Evolutionary conservation across 2,113 vertebrate genomes (phyloP), one percentile per base, ranked within the genome.

Genomic region (Microtus ochrogaster): DNA sequence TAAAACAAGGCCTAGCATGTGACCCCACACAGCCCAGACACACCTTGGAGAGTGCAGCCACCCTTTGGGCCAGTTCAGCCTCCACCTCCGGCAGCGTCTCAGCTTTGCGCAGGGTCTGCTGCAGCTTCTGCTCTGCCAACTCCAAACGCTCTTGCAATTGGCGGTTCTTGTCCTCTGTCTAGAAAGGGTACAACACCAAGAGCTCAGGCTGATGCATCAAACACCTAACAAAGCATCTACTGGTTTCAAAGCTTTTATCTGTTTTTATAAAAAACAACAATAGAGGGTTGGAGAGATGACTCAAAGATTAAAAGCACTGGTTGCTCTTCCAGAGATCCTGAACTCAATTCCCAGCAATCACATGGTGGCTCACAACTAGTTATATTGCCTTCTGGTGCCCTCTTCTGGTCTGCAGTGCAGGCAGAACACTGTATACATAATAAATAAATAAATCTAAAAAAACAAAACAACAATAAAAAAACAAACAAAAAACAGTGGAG

Each of bases 51-150:
- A 99, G 99, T 0, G 99, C 99, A 0, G 99, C 99, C 21, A 99
- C 99, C 93, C 99, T 98, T 98, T 99, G 99, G 4, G 99, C 99
- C 39, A 99, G 98, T 98, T 99, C 99, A 0, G 99, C 99, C 95
- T 99, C 99, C 98, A 99, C 99, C 98, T 99, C 99, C 0, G 99
- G 99, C 74, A 99, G 98, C 0, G 99, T 99, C 98, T 99, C 99
- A 0, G 99, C 99, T 97, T 99, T 99, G n/a, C 99, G 98, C 95
- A 99, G 98, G 17, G 99, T 99, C 98, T 99, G 99, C 98, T 99
- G 99, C 90, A 99, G 98, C 98, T 99, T 99, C 96, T 99, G 99
- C 96, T 99, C 99, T 0, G 99, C 99, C 94, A 99, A 94, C 94
- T 99, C 99, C 96, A 99, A 98, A 84, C 99, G 99, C 92, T 99